Conservation (phyloP, 2,113 vertebrate species). For the Oryzias curvinotus region DNA sequence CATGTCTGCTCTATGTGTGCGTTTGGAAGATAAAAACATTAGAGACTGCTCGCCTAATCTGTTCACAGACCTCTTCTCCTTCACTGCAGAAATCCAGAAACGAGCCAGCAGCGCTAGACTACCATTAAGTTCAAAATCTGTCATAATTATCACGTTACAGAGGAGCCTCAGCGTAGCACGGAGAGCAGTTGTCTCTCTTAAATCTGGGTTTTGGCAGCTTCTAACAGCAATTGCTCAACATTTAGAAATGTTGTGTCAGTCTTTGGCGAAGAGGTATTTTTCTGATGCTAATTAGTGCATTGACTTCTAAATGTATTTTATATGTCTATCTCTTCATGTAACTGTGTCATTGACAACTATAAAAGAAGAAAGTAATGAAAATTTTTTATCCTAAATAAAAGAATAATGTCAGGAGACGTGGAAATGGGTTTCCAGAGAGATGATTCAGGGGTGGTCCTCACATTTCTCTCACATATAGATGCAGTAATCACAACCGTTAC, state of each 20-base stretch:
- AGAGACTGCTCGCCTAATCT: slow-evolving; percentile 76
- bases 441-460: too few species aligned
- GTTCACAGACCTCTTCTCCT: slow-evolving; percentile 52
- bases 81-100: slow-evolving; percentile 60
- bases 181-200: slow-evolving; percentile 60
- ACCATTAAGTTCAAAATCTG: slow-evolving; percentile 69
- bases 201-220: neutral
- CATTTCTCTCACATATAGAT: too few species aligned
- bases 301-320: too few species aligned
- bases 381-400: too few species aligned
- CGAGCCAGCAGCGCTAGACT: slow-evolving; percentile 72
- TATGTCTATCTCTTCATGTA: too few species aligned
- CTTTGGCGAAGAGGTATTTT: neutral
- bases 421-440: too few species aligned
- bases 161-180: slow-evolving; percentile 62
- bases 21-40: slow-evolving; percentile 78
- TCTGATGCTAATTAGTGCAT: too few species aligned
- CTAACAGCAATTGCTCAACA: neutral
- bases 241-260: slow-evolving; percentile 5
- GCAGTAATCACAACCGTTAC: too few species aligned
- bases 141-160: slow-evolving; percentile 71
- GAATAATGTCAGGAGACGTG: too few species aligned
- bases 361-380: too few species aligned
- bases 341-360: too few species aligned
- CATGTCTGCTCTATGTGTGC: slow-evolving; percentile 62